A percentile compares a stretch with the other conserved stretches of the same genome.
Conservation (phyloP, 2,113 vertebrate genomes). For the Garra rufa region DNA sequence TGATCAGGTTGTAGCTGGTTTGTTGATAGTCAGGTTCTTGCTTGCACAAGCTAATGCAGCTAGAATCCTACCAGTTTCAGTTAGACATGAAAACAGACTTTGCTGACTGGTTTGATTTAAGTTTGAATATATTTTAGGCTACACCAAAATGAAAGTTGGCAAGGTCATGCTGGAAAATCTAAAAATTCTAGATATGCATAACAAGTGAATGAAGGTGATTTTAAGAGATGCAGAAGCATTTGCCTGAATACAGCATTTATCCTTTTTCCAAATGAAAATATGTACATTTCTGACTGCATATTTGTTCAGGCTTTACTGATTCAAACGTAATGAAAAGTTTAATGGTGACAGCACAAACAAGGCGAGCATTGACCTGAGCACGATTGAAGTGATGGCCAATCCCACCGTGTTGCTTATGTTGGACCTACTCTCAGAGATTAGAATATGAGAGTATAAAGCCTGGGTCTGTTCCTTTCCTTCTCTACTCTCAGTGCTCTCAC, state of each 20-base stretch:
- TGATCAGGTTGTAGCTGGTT: neutral
- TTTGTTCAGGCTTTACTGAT: constrained; percentile 70
- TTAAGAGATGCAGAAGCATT: constrained; percentile 37
- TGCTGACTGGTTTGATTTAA: neutral
- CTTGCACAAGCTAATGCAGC: neutral
- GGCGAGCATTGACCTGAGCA: constrained; percentile 66
- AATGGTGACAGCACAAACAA: constrained; percentile 69
- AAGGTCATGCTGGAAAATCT: neutral
- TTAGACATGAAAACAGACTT: neutral
- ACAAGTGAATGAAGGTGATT: constrained; percentile 6
- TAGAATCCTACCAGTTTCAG: neutral
- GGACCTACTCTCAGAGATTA: constrained; percentile 74
- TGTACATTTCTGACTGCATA: constrained; percentile 61
- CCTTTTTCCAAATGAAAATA: constrained; percentile 63
- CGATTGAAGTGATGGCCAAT: constrained; percentile 78
- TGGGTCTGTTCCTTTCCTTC: constrained; percentile 65
- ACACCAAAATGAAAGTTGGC: neutral
- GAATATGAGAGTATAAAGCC: constrained; percentile 75
- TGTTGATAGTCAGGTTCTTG: neutral
- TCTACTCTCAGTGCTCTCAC: constrained; percentile 1
- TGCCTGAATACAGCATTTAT: constrained; percentile 50
- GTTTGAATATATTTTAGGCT: neutral
- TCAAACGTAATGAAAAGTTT: constrained; percentile 73
- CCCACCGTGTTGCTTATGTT: constrained; percentile 75
- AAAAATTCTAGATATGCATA: constrained; percentile 24